phyloP scores from a whole-genome alignment of 2,113 vertebrate species.

The Paramormyrops kingsleyae region DNA sequence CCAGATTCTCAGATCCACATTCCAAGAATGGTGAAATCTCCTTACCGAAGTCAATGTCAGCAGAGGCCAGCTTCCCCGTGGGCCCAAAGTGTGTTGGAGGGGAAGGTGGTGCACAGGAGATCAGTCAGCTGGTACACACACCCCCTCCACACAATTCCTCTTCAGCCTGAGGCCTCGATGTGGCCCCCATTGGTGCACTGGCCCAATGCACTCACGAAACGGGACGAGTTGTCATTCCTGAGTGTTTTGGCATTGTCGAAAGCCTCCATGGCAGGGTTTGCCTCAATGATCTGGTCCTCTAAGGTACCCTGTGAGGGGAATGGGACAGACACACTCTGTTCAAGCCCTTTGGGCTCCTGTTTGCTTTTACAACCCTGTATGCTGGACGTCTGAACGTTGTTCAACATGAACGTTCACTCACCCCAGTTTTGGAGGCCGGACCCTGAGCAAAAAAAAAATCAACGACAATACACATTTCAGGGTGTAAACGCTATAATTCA shows the following conservation, averaged over 20 bases:
- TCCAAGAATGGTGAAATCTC: constrained; percentile 24
- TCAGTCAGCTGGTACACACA: too few relatives aligned
- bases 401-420: constrained; percentile 54
- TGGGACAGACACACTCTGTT: background rate
- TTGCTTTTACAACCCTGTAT: background rate
- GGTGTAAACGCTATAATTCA: background rate
- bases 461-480: background rate
- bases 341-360: background rate
- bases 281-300: constrained; percentile 93
- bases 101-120: too few relatives aligned
- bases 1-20: background rate
- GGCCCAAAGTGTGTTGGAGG: constrained; percentile 63
- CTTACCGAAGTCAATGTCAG: constrained; percentile 91
- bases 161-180: too few relatives aligned
- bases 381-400: background rate
- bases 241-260: constrained; percentile 93
- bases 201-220: constrained; percentile 72
- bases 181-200: background rate
- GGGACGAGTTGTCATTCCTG: constrained; percentile 89
- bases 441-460: constrained; percentile 56
- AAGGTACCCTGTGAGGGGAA: constrained; percentile 72
- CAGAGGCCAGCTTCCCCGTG: constrained; percentile 81
- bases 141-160: too few relatives aligned
- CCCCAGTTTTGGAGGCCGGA: constrained; percentile 73
- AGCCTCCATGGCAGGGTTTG: constrained; percentile 88